These are phyloP conservation scores for Drosophila lini DNA, from an alignment of 1,140 invertebrate species.

Conservation along the genomic window DNA sequence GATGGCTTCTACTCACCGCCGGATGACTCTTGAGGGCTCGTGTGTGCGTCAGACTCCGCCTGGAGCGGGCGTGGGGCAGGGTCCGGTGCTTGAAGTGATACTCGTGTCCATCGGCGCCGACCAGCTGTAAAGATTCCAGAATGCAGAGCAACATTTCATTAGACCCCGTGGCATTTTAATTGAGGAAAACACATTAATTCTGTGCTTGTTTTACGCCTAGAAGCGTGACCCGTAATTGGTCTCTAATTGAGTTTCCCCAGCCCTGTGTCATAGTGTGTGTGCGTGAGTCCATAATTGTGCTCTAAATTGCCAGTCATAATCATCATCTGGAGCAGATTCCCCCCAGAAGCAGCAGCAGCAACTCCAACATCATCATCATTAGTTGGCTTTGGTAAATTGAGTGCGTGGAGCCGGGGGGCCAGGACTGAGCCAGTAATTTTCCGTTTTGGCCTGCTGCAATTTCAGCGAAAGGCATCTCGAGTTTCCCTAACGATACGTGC, in stretches of 20 bases:
- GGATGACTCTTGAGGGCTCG: constrained; percentile 95
- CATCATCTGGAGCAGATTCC: constrained; percentile 39
- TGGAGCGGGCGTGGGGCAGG: constrained; percentile 92
- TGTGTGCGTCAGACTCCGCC: constrained; percentile 93
- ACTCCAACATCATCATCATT: constrained; percentile 46
- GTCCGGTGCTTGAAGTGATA: constrained; percentile 96
- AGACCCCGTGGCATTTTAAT: constrained; percentile 62
- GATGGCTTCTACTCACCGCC: constrained; percentile 88
- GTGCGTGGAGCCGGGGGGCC: constrained; percentile 24
- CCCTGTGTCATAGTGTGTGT: not conserved
- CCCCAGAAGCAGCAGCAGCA: constrained; percentile 26
- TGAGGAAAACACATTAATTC: constrained; percentile 71
- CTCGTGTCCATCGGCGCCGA: constrained; percentile 94
- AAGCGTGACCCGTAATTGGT: constrained; percentile 67
- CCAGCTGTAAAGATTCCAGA: constrained; percentile 83
- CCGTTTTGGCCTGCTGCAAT: constrained; percentile 55
- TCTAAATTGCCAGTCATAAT: constrained; percentile 75
- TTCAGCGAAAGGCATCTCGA: constrained; percentile 62
- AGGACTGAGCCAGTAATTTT: constrained; percentile 60
- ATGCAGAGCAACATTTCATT: constrained; percentile 48
- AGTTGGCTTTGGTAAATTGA: constrained; percentile 69
- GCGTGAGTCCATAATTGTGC: constrained; percentile 59
- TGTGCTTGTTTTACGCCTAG: constrained; percentile 40
- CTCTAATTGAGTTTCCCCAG: constrained; percentile 66
- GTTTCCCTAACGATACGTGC: constrained; percentile 48